Conservation (phyloP, 2,888 invertebrate genomes). For the Isotomurus palustris region DNA sequence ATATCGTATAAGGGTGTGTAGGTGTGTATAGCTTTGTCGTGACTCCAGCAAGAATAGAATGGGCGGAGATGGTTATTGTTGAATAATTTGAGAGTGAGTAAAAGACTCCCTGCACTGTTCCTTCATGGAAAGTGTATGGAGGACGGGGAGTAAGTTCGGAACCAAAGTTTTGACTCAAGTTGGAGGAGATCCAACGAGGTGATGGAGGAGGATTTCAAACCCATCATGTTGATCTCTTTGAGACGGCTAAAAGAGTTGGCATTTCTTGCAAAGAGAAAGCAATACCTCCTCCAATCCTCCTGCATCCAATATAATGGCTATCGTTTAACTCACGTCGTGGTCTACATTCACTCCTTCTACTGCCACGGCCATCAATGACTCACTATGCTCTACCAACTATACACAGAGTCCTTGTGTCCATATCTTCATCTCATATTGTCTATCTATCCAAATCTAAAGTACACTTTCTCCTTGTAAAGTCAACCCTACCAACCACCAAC, state of each 20-base stretch:
- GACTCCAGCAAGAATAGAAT: slow-evolving; percentile 2
- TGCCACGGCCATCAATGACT: too few relatives aligned
- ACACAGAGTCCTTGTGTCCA: too few relatives aligned
- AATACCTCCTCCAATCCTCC: not conserved
- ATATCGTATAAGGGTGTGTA: too few relatives aligned
- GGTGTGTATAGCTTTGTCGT: not conserved
- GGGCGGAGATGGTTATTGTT: slow-evolving; percentile 12
- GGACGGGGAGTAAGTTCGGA: not conserved
- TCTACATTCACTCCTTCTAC: too few relatives aligned
- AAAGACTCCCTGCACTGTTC: not conserved
- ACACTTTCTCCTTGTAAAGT: too few relatives aligned
- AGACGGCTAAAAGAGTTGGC: slow-evolving; percentile 4
- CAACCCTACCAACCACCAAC: too few relatives aligned
- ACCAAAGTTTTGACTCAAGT: slow-evolving; percentile 16
- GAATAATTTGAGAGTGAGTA: slow-evolving; percentile 4
- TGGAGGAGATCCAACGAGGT: slow-evolving; percentile 43
- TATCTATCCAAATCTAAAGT: too few relatives aligned
- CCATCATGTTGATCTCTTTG: slow-evolving; percentile 40
- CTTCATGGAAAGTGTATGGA: not conserved
- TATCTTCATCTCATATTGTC: too few relatives aligned
- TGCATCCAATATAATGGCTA: not conserved
- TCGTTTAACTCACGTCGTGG: not conserved
- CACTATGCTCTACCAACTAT: too few relatives aligned
- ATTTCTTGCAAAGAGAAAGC: not conserved
- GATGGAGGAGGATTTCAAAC: slow-evolving; percentile 44